Conservation (phyloP, 2,113 vertebrate species). For the Phoenicopterus ruber region DNA sequence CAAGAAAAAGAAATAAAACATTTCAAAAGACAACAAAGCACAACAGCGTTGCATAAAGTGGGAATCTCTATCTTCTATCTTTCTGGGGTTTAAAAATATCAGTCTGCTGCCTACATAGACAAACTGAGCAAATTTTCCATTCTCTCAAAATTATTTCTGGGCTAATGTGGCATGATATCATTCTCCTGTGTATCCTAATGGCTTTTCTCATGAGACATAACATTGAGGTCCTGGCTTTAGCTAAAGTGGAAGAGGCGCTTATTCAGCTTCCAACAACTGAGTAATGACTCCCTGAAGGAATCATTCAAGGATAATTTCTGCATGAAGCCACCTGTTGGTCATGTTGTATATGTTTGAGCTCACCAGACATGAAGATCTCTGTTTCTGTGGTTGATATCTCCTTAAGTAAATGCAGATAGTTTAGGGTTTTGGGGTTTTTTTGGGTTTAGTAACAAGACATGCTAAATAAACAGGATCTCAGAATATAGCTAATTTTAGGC, state of each 20-base stretch:
- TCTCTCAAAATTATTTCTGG: background rate
- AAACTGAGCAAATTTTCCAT: background rate
- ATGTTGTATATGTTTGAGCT: background rate
- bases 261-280: background rate
- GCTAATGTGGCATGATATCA: background rate
- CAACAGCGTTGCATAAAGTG: background rate
- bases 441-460: background rate
- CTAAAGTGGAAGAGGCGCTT: background rate
- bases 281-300: slow-evolving; percentile 4
- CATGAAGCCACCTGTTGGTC: background rate
- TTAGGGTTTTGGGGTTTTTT: background rate
- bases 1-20: background rate
- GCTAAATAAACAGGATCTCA: background rate
- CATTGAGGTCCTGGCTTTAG: background rate
- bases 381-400: background rate
- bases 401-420: background rate
- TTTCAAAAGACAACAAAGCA: background rate
- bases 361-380: background rate
- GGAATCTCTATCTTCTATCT: background rate
- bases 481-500: background rate
- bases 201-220: background rate
- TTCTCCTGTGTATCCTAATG: background rate
- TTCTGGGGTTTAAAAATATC: background rate
- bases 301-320: background rate
- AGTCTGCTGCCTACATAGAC: background rate